Conservation (phyloP, 2,797 vertebrate genomes). For the Darevskia nairensis region DNA sequence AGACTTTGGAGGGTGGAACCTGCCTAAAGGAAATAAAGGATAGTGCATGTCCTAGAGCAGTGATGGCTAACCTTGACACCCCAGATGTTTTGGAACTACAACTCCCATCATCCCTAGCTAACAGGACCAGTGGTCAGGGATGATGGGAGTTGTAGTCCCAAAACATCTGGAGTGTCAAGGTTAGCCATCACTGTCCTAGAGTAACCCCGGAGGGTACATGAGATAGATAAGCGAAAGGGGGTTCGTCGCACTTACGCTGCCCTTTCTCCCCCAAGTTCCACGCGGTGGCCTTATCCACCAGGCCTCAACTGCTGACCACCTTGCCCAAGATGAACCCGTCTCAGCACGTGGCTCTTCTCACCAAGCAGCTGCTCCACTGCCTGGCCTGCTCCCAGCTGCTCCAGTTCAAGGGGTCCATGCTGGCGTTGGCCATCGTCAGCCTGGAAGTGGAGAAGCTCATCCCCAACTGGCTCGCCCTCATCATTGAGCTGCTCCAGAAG, state of each 20-base stretch:
- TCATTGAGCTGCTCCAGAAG: slow-evolving; percentile 92
- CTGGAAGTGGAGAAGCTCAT: slow-evolving; percentile 95
- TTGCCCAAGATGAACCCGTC: slow-evolving; percentile 84
- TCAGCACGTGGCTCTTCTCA: slow-evolving; percentile 89
- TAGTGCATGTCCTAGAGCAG: no score
- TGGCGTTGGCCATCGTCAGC: slow-evolving; percentile 93
- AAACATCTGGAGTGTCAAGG: no score
- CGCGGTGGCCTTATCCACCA: slow-evolving; percentile 86
- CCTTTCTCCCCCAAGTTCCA: slow-evolving; percentile 84
- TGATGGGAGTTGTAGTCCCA: no score
- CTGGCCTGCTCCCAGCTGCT: slow-evolving; percentile 89
- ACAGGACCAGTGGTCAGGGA: no score
- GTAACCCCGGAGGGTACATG: no score
- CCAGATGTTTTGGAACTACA: no score
- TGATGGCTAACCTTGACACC: no score
- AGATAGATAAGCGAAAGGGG: no score
- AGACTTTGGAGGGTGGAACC: no score
- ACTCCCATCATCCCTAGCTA: no score
- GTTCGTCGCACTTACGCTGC: not conserved
- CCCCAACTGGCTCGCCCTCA: slow-evolving; percentile 94
- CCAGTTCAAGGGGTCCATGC: slow-evolving; percentile 92
- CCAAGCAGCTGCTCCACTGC: slow-evolving; percentile 89
- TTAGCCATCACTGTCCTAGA: no score
- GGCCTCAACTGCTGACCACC: slow-evolving; percentile 83
- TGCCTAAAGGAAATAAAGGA: no score